Base-by-base conservation (phyloP, 2,888 invertebrate genomes). In the Mechanitis messenoides region DNA sequence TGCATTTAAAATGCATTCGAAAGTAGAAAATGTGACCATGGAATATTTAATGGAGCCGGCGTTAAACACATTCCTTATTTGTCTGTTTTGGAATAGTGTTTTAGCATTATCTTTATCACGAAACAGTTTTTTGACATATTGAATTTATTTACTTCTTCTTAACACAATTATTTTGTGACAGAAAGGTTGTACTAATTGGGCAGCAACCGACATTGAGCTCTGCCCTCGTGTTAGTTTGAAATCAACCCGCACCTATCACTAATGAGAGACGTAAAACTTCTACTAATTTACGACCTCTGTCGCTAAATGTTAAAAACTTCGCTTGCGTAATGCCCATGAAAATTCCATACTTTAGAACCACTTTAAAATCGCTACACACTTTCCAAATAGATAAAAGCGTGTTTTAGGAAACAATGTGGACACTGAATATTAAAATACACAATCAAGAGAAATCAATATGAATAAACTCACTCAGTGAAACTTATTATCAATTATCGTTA, bases 1-100 rank as follows among this genome's bases (percentile, higher is more conserved):
- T 83, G 84, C 86, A 81, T 84, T 80, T 81, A 80, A 88, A 88
- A 88, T 86, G 85, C 87, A 87, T 89, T 89, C 82, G 89, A 90
- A 89, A 89, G 88, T 88, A 79, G 84, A 84, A 87, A 87, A 81
- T 76, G 76, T 79, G 76, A 78, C 79, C 79, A 74, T 76, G 72
- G 78, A 76, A 78, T 81, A 81, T 79, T 81, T 77, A 76, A 73
- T 62, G 38, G 54, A 55, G 55, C 33, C 42, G 60, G 28, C 55
- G 60, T 62, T 68, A 68, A 71, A 65, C 62, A 70, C 64, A 69
- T 72, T 69, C 69, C 65, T 65, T 20, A 53, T 42, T n/a, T 71
- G 68, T 71, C 69, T 31, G 47, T 28, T 20, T 47, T 47, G 28
- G 47, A 20, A 47, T 47, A 47, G 47, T 28, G 47, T 47, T 47